These are phyloP conservation scores for Cosmorhoe ocellata DNA, from an alignment of 2,888 invertebrate genomes.

Conservation along the genomic window DNA sequence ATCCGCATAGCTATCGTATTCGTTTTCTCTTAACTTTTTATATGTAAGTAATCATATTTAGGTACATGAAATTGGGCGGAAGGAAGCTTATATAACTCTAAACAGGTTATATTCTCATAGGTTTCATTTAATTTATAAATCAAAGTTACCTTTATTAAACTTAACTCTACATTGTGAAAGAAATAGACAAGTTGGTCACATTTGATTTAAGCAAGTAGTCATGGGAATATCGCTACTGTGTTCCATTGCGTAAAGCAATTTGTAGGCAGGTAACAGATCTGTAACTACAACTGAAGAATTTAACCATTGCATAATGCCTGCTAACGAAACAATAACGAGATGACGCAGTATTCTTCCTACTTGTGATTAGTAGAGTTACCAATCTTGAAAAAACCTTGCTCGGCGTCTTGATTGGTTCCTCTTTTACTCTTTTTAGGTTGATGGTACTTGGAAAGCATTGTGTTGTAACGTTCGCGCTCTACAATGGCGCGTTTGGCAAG, in stretches of 20 bases:
- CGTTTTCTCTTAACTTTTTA: background rate
- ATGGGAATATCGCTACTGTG: no score
- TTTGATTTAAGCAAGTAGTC: no score
- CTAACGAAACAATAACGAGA: constrained; percentile 33
- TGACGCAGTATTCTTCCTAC: constrained; percentile 36
- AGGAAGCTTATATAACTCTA: no score
- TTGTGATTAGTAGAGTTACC: constrained; percentile 9
- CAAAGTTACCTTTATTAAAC: no score
- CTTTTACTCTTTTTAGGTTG: constrained; percentile 20
- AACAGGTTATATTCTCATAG: no score
- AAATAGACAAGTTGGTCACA: no score
- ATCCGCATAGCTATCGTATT: constrained; percentile 52
- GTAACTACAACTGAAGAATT: constrained; percentile 19
- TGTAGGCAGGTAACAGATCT: no score
- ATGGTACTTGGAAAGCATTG: constrained; percentile 35
- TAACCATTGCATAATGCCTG: constrained; percentile 33
- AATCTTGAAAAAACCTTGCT: constrained; percentile 34
- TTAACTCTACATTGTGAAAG: no score
- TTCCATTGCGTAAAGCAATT: no score
- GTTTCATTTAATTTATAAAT: no score
- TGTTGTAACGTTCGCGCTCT: constrained; percentile 45
- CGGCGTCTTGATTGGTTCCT: constrained; percentile 34
- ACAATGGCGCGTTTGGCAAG: constrained; percentile 43
- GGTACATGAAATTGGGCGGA: no score
- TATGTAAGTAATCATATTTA: no score